Conservation (phyloP, 2,888 invertebrate species). For the Synanthedon formicaeformis region DNA sequence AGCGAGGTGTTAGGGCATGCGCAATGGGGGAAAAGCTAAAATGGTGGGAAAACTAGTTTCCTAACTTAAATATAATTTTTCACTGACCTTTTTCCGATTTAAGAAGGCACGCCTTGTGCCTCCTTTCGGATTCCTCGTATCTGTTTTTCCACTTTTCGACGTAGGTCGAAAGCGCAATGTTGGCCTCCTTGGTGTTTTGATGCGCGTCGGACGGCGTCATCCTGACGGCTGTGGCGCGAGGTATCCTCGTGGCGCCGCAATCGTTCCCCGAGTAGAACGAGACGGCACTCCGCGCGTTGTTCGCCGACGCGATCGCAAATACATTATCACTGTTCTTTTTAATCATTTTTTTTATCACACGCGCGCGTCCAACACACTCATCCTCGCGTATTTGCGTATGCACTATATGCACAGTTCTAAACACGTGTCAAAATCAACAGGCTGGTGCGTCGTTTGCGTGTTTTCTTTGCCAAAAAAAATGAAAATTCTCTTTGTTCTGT, state of each 20-base stretch:
- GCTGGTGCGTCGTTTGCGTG: slow-evolving; percentile 40
- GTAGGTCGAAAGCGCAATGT: slow-evolving; percentile 61
- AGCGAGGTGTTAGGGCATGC: slow-evolving; percentile 39
- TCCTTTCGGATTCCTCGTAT: slow-evolving; percentile 78
- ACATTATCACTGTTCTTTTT: slow-evolving; percentile 69
- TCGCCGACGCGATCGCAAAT: slow-evolving; percentile 66
- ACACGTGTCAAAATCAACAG: slow-evolving; percentile 61
- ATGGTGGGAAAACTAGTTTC: slow-evolving; percentile 21
- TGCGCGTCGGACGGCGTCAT: slow-evolving; percentile 66
- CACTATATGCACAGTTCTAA: slow-evolving; percentile 24
- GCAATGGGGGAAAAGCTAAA: slow-evolving; percentile 27
- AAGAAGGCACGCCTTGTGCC: slow-evolving; percentile 74
- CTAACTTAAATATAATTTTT: slow-evolving; percentile 7
- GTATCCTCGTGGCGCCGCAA: slow-evolving; percentile 52
- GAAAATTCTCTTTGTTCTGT: slow-evolving; percentile 56
- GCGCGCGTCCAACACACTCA: slow-evolving; percentile 51
- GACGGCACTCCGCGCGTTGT: slow-evolving; percentile 60
- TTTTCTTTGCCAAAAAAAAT: slow-evolving; percentile 23
- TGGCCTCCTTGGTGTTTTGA: slow-evolving; percentile 58
- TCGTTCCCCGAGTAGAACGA: slow-evolving; percentile 43
- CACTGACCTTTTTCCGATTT: slow-evolving; percentile 79
- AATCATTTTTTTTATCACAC: slow-evolving; percentile 66
- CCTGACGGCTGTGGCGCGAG: slow-evolving; percentile 62
- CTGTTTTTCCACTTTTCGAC: slow-evolving; percentile 76
- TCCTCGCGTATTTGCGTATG: slow-evolving; percentile 48